Base-by-base conservation (phyloP, 2,888 invertebrate species). In the Agriopis leucophaearia region DNA sequence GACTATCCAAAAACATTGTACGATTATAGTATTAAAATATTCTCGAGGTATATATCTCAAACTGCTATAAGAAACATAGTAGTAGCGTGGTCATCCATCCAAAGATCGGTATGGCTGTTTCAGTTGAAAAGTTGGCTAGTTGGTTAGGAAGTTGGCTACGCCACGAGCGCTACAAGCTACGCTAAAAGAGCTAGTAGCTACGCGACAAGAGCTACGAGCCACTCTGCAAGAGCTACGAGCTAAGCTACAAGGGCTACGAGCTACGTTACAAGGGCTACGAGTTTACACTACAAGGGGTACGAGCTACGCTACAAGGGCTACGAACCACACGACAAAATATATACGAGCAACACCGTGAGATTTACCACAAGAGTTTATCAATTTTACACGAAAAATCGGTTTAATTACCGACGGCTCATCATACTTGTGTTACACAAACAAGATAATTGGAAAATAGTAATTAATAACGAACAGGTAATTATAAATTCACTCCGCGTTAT, bases 401-500 rank as follows among this genome's bases (percentile, higher is more conserved):
- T 51, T 38, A 9, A 54, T 15, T 54, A 55, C 15, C 27, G 27
- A 27, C 42, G 6, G 42, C 44, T 55, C 42, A 55, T 55, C 18
- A 55, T 27, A 55, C 42, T 55, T 18, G 18, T 42, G 18, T 55
- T 42, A 42, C 55, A 8, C 8, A n/a, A 48, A 63, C 56, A 36
- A 64, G 56, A 16, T 57, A 64, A 66, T 56, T 55, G 59, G 42
- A 10, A 10, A 64, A 50, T 47, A 40, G 60, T 61, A 56, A 66
- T 58, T 60, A 66, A 56, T 51, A 55, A 55, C 55, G 12, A 55
- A n/a, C 45, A 18, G 36, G 51, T 51, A 63, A 50, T 65, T 65
- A 70, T 65, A 67, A 70, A 62, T 51, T 48, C 51, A 27, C 50
- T 64, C 56, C 54, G 18, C 59, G 66, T 59, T 69, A 63, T 61